Evolutionary conservation across 2,797 vertebrate species (phyloP).

Genomic region (Premnoplex brunnescens): DNA sequence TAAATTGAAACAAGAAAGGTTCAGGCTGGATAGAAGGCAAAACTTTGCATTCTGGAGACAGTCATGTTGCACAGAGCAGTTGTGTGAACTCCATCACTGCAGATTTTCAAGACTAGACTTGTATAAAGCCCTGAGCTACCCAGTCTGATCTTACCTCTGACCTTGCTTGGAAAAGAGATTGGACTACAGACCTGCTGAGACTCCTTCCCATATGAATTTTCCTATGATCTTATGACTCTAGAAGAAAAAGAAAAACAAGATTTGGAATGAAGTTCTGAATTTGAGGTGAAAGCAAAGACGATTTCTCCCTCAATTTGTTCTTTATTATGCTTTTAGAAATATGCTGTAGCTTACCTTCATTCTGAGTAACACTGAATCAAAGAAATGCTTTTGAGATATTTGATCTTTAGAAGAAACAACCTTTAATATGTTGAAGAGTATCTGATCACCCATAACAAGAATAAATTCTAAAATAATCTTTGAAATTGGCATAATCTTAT

Average conservation of each 20-base stretch:
- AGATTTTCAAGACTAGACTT: neutral
- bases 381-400: neutral
- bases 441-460: neutral
- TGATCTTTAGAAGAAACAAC: neutral
- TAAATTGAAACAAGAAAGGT: neutral
- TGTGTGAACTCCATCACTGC: neutral
- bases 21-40: neutral
- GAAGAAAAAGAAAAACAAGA: neutral
- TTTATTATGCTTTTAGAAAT: neutral
- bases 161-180: neutral
- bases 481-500: neutral
- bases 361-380: neutral
- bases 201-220: neutral
- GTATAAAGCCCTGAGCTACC: neutral
- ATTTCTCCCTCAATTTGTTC: neutral
- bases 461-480: neutral
- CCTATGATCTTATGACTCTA: neutral
- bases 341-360: neutral
- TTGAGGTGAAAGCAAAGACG: neutral
- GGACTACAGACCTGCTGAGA: neutral
- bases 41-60: neutral
- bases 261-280: neutral
- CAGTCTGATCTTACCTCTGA: neutral
- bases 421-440: neutral
- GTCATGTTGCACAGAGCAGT: neutral